Conservation (phyloP, 1,140 invertebrate species). For the Danaus plexippus region DNA sequence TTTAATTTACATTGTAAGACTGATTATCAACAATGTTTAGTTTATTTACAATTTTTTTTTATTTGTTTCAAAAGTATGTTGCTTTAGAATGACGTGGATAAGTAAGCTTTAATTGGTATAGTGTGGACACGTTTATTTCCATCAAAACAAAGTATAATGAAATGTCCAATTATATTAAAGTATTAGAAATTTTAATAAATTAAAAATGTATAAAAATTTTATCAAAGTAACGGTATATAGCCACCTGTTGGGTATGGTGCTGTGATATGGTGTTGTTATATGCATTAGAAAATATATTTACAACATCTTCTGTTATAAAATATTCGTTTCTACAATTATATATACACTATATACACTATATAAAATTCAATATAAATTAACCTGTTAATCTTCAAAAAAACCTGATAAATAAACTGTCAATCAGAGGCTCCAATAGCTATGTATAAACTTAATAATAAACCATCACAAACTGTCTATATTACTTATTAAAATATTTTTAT, state of each 20-base stretch:
- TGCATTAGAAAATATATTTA: constrained; percentile 39
- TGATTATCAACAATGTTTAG: constrained; percentile 20
- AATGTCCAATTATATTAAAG: constrained; percentile 44
- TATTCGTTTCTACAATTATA: too few species aligned
- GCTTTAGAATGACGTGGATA: constrained; percentile 28
- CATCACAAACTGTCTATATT: too few species aligned
- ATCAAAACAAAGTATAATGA: constrained; percentile 25
- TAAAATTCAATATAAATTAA: too few species aligned
- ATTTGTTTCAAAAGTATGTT: constrained; percentile 23
- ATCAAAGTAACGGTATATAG: constrained; percentile 40
- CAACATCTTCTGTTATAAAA: constrained; percentile 11
- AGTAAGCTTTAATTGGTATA: constrained; percentile 54
- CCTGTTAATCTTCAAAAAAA: too few species aligned
- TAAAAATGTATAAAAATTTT: constrained; percentile 37
- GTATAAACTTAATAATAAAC: too few species aligned
- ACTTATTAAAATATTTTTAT: too few species aligned
- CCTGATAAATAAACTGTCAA: too few species aligned
- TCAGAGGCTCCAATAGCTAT: too few species aligned
- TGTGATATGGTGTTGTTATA: constrained; percentile 58
- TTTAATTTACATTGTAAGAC: constrained; percentile 25
- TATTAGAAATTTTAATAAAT: constrained; percentile 29
- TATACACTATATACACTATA: too few species aligned
- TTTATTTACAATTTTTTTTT: constrained; percentile 23
- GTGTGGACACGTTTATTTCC: constrained; percentile 52
- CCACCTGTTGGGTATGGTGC: constrained; percentile 46